Base-by-base conservation (phyloP, 2,888 invertebrate genomes). In the Sinodicranocentrus sp. region DNA sequence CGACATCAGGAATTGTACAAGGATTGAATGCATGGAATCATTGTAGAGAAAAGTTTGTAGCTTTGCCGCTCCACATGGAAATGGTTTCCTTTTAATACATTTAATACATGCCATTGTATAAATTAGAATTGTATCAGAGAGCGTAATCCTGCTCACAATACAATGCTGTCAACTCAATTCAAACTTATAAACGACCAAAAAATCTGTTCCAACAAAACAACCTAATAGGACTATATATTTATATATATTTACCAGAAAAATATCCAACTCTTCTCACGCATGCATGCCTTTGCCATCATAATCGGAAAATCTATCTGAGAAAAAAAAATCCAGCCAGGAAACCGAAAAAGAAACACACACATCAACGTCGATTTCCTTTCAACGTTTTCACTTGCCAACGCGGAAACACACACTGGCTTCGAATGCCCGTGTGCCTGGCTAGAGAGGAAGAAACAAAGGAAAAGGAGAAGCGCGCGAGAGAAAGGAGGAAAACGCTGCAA, bases 321-420 rank as follows among this genome's bases (percentile, higher is more conserved):
- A 21, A 19, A 19, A 52, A 2, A 5, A 19, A 26, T 15, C 59
- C 3, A 15, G 25, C 8, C 2, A 57, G 23, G 26, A 21, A 26
- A 26, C 13, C 25, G 19, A 13, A 26, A 23, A 2, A 33, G 33
- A 28, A 28, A 33, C 63, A 63, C 23, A 15, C 63, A 63, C 23
- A 25, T 28, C 39, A n/a, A 63, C 17, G 28, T 33, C 33, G 63
- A 63, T 63, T 63, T 63, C 39, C 48, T 48, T 33, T 25, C 15
- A 28, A 33, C 63, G 33, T 63, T 63, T 63, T 63, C 63, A 63
- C 33, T 33, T 63, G 63, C 63, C 63, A 33, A 63, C 63, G 33
- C 63, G 63, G 63, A 63, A 63, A 63, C 19, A 63, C 63, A 28
- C 8, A 28, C 63, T 63, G 63, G 33, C 57, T 52, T 57, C 25